Evolutionary conservation across 2,113 vertebrate genomes (phyloP).

Genomic region (Epinephelus lanceolatus): DNA sequence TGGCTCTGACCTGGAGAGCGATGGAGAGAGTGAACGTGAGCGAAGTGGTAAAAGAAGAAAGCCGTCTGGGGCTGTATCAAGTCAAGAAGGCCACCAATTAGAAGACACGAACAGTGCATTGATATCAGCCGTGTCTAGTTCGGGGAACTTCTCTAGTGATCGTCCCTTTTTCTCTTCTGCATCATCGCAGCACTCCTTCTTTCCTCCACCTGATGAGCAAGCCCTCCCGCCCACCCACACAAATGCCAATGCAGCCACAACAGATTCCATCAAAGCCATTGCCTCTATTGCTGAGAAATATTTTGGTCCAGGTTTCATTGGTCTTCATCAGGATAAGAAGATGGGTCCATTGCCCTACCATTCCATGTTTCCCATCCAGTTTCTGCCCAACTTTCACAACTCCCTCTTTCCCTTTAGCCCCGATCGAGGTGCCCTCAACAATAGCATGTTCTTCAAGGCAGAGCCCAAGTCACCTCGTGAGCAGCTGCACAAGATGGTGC

Average conservation of each 20-base stretch:
- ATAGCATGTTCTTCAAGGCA: constrained; percentile 94
- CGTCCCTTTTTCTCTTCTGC: constrained; percentile 88
- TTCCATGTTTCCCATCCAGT: constrained; percentile 98
- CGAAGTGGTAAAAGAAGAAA: constrained; percentile 86
- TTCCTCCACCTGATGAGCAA: constrained; percentile 96
- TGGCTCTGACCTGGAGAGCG: constrained; percentile 92
- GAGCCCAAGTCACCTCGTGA: constrained; percentile 96
- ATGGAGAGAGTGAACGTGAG: constrained; percentile 90
- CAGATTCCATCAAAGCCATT: constrained; percentile 99
- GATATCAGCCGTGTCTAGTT: constrained; percentile 82
- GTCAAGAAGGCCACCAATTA: constrained; percentile 82
- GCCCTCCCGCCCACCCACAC: constrained; percentile 89
- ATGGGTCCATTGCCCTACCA: constrained; percentile 94
- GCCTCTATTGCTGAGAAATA: constrained; percentile 99
- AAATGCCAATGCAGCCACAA: constrained; percentile 90
- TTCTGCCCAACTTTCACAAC: constrained; percentile 96
- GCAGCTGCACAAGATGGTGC: constrained; percentile 88
- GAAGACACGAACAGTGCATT: constrained; percentile 85
- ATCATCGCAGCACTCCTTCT: constrained; percentile 92
- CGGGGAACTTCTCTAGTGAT: constrained; percentile 84
- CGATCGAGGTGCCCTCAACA: constrained; percentile 90
- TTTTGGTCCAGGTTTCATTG: constrained; percentile 97
- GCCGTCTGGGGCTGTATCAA: constrained; percentile 63
- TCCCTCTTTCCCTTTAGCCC: constrained; percentile 92
- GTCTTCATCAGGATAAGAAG: constrained; percentile 97